Evolutionary conservation across 1,140 invertebrate species (phyloP).

Genomic region (Bicyclus anynana): DNA sequence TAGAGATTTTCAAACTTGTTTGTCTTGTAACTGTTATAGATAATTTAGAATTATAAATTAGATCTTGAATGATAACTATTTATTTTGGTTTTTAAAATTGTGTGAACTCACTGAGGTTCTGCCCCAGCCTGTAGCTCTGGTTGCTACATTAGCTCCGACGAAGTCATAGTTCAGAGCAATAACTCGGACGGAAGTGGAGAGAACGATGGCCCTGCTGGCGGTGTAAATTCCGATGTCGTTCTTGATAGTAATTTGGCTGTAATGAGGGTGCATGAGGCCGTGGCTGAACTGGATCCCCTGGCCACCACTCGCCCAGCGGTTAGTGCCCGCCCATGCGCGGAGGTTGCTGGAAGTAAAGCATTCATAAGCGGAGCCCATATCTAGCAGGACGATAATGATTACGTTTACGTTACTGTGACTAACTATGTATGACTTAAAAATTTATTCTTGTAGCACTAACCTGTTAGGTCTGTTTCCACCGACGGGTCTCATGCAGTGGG

Average conservation of each 20-base stretch:
- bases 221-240: conserved; percentile 44
- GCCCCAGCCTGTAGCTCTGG: conserved; percentile 44
- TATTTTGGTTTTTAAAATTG: no score
- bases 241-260: no score
- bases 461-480: background rate
- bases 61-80: no score
- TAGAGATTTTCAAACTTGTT: no score
- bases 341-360: conserved; percentile 36
- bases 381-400: no score
- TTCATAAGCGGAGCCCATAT: no score
- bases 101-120: conserved; percentile 40
- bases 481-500: conserved; percentile 43
- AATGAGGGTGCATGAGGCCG: no score
- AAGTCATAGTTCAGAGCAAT: conserved; percentile 29
- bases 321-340: conserved; percentile 37
- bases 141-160: conserved; percentile 24
- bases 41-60: no score
- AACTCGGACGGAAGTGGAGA: conserved; percentile 14
- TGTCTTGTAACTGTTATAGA: no score
- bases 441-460: background rate
- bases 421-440: no score
- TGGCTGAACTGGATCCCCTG: no score
- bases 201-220: conserved; percentile 24
- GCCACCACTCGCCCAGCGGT: conserved; percentile 39
- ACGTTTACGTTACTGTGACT: no score